phyloP scores from a whole-genome alignment of 2,797 vertebrate species.

The Liasis olivaceus region DNA sequence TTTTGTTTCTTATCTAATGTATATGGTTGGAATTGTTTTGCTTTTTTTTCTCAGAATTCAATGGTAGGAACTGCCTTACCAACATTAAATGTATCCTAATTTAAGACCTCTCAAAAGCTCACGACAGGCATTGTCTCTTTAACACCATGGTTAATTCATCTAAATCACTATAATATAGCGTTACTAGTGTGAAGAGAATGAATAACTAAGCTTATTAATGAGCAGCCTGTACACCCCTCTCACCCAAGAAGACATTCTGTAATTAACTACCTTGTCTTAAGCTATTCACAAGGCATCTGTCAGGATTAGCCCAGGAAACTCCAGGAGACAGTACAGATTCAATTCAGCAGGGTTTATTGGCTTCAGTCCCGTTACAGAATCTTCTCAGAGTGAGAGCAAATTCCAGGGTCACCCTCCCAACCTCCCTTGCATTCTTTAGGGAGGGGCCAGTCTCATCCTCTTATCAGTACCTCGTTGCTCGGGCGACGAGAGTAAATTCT shows the following conservation, averaged over 20 bases:
- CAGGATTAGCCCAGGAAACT: too few species aligned
- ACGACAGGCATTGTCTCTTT: conserved; percentile 18
- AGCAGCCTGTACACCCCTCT: conserved; percentile 24
- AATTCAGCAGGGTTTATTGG: too few species aligned
- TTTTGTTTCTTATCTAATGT: background rate
- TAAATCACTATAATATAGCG: conserved; percentile 48
- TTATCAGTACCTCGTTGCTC: too few species aligned
- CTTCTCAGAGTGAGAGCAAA: too few species aligned
- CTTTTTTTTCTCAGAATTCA: background rate
- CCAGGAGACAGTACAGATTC: too few species aligned
- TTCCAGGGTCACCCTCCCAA: too few species aligned
- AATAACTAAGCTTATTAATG: conserved; percentile 43
- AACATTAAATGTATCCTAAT: conserved; percentile 17
- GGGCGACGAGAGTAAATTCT: too few species aligned
- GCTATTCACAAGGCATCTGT: conserved; percentile 52
- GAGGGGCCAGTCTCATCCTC: too few species aligned
- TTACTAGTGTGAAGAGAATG: conserved; percentile 32
- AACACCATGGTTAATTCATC: conserved; percentile 34
- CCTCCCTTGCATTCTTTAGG: too few species aligned
- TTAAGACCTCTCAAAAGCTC: conserved; percentile 23
- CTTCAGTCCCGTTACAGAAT: too few species aligned
- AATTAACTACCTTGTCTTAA: conserved; percentile 64
- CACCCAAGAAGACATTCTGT: conserved; percentile 33
- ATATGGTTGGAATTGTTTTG: background rate
- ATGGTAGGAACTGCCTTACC: background rate